Percentiles rank a stretch among this genome's conserved stretches.
These are phyloP conservation scores for Cheilosia variabilis DNA, from an alignment of 2,888 invertebrate species.

Conservation along the genomic window DNA sequence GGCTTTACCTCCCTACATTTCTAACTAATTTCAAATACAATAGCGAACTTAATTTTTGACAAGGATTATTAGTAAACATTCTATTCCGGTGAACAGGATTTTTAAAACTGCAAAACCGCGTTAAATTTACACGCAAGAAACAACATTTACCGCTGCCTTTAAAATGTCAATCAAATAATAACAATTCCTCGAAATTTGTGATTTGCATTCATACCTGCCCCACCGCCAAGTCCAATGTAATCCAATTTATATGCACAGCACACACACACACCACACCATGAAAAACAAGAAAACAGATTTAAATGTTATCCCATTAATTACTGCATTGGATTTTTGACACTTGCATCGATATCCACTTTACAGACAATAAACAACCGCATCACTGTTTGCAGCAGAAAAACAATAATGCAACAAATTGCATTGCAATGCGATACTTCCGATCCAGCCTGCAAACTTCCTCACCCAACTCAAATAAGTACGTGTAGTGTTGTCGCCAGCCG, in stretches of 20 bases:
- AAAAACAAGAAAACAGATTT: constrained; percentile 60
- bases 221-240: constrained; percentile 1
- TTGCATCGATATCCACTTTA: constrained; percentile 74
- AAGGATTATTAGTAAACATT: too few relatives aligned
- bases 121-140: neutral
- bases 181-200: constrained; percentile 20
- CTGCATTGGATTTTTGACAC: constrained; percentile 71
- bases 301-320: constrained; percentile 73
- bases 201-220: constrained; percentile 1
- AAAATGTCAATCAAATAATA: constrained; percentile 18
- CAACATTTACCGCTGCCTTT: neutral
- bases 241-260: constrained; percentile 16
- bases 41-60: too few relatives aligned
- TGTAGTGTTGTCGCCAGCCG: constrained; percentile 35
- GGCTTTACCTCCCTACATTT: too few relatives aligned
- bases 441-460: neutral
- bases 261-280: neutral
- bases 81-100: too few relatives aligned
- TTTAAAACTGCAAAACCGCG: too few relatives aligned
- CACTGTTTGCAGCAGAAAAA: constrained; percentile 62
- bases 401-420: constrained; percentile 74
- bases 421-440: constrained; percentile 66
- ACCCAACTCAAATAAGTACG: neutral
- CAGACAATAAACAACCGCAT: constrained; percentile 72
- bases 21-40: too few relatives aligned